Percentiles rank a stretch among this genome's conserved stretches.
Conservation (phyloP, 2,113 vertebrate species). For the Butorides virescens region DNA sequence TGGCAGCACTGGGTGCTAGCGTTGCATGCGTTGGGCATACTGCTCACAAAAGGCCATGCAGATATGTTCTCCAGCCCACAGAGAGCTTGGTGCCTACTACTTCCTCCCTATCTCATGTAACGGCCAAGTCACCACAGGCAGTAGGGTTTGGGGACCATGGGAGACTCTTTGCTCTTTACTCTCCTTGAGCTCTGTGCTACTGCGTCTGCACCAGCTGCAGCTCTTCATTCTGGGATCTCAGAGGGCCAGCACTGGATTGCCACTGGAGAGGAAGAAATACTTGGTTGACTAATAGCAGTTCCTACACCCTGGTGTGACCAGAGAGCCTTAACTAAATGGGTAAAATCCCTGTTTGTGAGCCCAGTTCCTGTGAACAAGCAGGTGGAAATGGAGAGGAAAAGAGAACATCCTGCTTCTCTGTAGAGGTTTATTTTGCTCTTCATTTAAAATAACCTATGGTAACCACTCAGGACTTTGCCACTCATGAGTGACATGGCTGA, state of each 20-base stretch:
- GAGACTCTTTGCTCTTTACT: background rate
- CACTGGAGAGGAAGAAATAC: background rate
- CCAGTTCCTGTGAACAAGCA: background rate
- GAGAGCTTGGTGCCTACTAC: accelerated
- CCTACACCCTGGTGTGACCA: background rate
- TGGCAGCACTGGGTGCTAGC: background rate
- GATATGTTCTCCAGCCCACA: background rate
- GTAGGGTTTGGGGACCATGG: background rate
- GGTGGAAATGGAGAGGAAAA: background rate
- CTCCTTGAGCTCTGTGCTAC: background rate
- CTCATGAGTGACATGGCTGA: background rate
- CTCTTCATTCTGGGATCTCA: background rate
- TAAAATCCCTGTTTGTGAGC: background rate
- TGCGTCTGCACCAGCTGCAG: background rate
- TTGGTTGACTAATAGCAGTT: background rate
- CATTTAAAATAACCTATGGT: background rate
- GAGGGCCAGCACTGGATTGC: background rate
- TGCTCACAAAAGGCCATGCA: background rate
- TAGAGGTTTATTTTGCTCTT: background rate
- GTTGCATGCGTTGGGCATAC: background rate
- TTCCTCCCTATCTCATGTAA: background rate
- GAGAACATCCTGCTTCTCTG: background rate
- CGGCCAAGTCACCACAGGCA: accelerated
- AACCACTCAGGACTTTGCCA: background rate
- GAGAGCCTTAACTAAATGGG: background rate